Base-by-base conservation (phyloP, 2,797 vertebrate species). In the Sebastiscus albofasciatus region DNA sequence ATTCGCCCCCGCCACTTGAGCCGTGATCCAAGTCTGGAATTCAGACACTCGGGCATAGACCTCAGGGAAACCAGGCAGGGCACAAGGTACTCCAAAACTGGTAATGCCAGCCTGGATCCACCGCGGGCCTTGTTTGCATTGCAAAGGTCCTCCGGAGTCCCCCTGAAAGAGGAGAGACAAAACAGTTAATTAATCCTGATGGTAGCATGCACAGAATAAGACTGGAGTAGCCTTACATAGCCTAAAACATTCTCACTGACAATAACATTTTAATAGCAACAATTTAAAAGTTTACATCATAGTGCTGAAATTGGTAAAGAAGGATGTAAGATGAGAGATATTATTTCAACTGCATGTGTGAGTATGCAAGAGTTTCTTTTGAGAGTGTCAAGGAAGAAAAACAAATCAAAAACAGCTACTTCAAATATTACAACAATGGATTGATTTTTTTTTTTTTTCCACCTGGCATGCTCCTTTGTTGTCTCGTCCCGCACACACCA, bases 71-170 rank as follows among this genome's bases (percentile, higher is more conserved):
- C 20, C 65, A 7, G 22, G 34, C 6, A 1, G 3, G 8, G 92
- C 92, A 13, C 95, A 96, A 54, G 90, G 89, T 1, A 87, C 0
- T n/a, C 91, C 93, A 61, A 88, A 95, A 75, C 92, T 96, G 20
- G 89, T 4, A 5, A 96, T 66, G 16, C 94, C 94, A 0, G 91
- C 87, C 80, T 94, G 93, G 55, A 95, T 71, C 94, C 93, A 95
- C 16, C 6, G 9, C 18, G 85, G 86, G n/a, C 65, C 79, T 83
- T 93, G 91, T 78, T 90, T 80, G 75, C 91, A 92, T 67, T 93
- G 93, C 72, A 95, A 18, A 36, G 95, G 94, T 27, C 95, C 94
- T 14, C 95, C 95, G 1, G 94, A 95, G 77, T 96, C 95, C 29
- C 95, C 94, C 95, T 71, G 16, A 58, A 58, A 55, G 34, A 58